Evolutionary conservation across 2,797 vertebrate species (phyloP).

Genomic region (Choloepus didactylus): DNA sequence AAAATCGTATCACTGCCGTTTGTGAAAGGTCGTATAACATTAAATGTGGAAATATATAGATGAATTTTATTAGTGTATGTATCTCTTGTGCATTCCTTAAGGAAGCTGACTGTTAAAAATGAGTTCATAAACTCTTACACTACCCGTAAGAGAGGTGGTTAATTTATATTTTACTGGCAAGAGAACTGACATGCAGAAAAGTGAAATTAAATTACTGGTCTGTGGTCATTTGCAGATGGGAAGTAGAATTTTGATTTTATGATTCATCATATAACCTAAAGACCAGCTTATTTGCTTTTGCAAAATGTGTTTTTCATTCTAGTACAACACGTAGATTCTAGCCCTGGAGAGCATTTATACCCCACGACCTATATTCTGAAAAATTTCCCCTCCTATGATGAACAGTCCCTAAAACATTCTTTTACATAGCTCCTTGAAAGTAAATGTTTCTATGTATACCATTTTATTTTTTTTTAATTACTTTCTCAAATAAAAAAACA

Average conservation of each 20-base stretch:
- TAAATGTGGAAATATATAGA: not conserved
- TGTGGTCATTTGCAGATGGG: not conserved
- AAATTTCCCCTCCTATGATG: not conserved
- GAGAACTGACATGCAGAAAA: not conserved
- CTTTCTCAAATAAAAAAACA: not conserved
- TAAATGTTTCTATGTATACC: not conserved
- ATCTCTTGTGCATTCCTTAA: not conserved
- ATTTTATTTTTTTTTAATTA: not conserved
- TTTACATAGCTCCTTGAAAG: not conserved
- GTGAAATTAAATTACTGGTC: constrained; percentile 28
- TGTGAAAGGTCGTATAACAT: not conserved
- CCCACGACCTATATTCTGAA: not conserved
- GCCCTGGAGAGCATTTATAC: not conserved
- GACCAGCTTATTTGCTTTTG: not conserved
- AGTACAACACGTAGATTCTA: not conserved
- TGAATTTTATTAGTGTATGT: not conserved
- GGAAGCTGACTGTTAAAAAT: constrained; percentile 29
- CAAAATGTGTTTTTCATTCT: not conserved
- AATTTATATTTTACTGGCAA: not conserved
- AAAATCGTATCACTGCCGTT: not conserved
- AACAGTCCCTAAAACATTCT: not conserved
- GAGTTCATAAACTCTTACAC: not conserved
- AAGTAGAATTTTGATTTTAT: constrained; percentile 50
- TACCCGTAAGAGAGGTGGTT: not conserved
- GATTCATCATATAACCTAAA: not conserved